phyloP scores from a whole-genome alignment of 2,888 invertebrate genomes.

The Ectemnius lituratus region DNA sequence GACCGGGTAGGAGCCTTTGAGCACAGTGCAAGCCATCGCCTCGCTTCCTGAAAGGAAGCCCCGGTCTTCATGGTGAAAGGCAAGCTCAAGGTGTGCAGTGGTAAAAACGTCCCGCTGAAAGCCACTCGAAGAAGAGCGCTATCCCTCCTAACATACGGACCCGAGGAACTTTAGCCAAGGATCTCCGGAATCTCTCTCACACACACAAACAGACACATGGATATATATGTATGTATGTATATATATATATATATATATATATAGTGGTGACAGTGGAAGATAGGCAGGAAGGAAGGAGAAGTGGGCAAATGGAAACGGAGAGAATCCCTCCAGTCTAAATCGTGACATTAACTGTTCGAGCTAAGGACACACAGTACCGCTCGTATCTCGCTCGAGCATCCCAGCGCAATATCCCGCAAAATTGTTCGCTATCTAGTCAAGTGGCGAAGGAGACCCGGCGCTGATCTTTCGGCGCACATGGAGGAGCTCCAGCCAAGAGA shows the following conservation, averaged over 20 bases:
- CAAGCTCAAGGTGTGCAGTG: background rate
- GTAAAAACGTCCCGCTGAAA: conserved; percentile 31
- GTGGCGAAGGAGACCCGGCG: background rate
- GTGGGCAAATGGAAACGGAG: conserved; percentile 26
- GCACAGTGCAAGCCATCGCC: background rate
- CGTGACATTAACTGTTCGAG: conserved; percentile 38
- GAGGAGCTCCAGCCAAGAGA: background rate
- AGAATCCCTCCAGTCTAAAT: conserved; percentile 8
- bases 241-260: too few species aligned
- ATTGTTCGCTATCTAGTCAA: conserved; percentile 10
- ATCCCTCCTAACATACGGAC: background rate
- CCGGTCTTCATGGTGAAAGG: background rate
- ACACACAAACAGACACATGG: background rate
- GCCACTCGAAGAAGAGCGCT: conserved; percentile 15
- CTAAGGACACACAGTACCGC: conserved; percentile 19
- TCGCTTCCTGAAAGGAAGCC: conserved; percentile 6
- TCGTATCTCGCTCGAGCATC: conserved; percentile 21
- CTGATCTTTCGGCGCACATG: background rate
- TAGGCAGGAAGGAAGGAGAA: conserved; percentile 13
- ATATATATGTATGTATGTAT: too few species aligned
- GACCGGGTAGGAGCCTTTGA: background rate
- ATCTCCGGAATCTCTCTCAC: background rate
- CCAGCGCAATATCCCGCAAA: conserved; percentile 22
- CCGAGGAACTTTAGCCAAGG: background rate
- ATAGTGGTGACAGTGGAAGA: too few species aligned